These are phyloP conservation scores for Iguana delicatissima DNA, from an alignment of 2,797 vertebrate species.

Conservation along the genomic window DNA sequence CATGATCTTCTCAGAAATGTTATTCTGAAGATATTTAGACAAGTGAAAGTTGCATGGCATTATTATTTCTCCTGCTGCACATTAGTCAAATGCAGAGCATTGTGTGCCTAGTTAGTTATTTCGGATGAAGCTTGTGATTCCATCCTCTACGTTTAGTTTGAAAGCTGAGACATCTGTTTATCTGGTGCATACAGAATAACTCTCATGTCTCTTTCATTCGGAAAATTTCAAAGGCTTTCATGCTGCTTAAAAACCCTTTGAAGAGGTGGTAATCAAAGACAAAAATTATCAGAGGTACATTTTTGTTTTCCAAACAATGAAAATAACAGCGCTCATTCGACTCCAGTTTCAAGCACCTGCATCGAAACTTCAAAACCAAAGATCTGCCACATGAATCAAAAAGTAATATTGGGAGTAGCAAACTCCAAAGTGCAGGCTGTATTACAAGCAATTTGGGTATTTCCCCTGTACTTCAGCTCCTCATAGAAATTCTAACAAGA, in stretches of 20 bases:
- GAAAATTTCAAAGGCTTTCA: constrained; percentile 89
- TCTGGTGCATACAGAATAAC: constrained; percentile 83
- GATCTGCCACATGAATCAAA: constrained; percentile 82
- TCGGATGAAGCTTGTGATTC: constrained; percentile 82
- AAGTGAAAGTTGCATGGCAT: constrained; percentile 79
- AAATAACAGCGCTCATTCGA: constrained; percentile 82
- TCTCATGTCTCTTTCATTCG: constrained; percentile 86
- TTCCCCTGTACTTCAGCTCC: constrained; percentile 71
- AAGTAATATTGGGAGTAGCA: constrained; percentile 77
- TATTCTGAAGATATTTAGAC: constrained; percentile 83
- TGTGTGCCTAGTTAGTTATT: constrained; percentile 76
- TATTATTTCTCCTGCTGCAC: constrained; percentile 79
- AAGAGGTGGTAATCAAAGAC: constrained; percentile 88
- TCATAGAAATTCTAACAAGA: constrained; percentile 80
- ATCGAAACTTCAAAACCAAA: constrained; percentile 83
- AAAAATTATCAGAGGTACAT: constrained; percentile 90
- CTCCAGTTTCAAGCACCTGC: constrained; percentile 80
- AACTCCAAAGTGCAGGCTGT: constrained; percentile 75
- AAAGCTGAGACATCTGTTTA: constrained; percentile 88
- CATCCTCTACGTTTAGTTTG: constrained; percentile 83
- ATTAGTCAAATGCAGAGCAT: constrained; percentile 81
- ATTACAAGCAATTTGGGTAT: constrained; percentile 71
- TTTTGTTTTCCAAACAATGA: constrained; percentile 88
- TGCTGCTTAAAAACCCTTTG: constrained; percentile 86
- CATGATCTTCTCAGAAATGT: constrained; percentile 77